A percentile compares a stretch with the other conserved stretches of the same genome.
phyloP scores from a whole-genome alignment of 2,797 vertebrate genomes.

The Lagorchestes hirsutus region DNA sequence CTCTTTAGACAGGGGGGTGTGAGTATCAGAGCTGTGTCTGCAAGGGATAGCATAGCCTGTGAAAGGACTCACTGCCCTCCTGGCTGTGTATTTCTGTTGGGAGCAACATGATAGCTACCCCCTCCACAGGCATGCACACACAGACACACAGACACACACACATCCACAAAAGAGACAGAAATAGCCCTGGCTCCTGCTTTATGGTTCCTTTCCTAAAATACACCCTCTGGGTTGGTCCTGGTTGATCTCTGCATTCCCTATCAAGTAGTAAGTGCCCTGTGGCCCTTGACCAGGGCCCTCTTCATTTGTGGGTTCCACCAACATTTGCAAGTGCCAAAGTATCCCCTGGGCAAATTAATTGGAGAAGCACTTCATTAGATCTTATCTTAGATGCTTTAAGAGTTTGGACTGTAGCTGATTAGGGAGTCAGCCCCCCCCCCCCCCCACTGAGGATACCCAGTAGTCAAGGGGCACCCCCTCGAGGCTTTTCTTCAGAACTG shows the following conservation, averaged over 20 bases:
- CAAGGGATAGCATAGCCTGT: neutral
- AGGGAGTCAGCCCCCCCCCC: neutral
- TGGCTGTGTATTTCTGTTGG: neutral
- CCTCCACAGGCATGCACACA: neutral
- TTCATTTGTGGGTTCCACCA: neutral
- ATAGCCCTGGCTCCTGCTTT: neutral
- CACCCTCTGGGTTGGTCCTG: neutral
- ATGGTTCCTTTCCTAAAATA: neutral
- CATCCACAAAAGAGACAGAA: neutral
- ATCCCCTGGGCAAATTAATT: neutral
- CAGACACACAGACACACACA: neutral
- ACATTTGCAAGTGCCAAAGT: neutral
- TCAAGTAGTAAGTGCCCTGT: neutral
- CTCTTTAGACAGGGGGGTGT: neutral
- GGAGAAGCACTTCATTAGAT: neutral
- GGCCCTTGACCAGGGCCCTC: neutral
- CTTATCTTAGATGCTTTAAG: neutral
- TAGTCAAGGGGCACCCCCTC: slow-evolving; percentile 55
- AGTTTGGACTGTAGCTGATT: neutral
- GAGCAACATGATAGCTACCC: neutral
- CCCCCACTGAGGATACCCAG: too few relatives aligned
- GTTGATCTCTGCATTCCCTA: neutral
- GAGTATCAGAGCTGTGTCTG: neutral
- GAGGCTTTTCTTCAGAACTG: slow-evolving; percentile 51
- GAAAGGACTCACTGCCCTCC: too few relatives aligned